phyloP scores from a whole-genome alignment of 2,113 vertebrate genomes.

The Podarcis muralis region DNA sequence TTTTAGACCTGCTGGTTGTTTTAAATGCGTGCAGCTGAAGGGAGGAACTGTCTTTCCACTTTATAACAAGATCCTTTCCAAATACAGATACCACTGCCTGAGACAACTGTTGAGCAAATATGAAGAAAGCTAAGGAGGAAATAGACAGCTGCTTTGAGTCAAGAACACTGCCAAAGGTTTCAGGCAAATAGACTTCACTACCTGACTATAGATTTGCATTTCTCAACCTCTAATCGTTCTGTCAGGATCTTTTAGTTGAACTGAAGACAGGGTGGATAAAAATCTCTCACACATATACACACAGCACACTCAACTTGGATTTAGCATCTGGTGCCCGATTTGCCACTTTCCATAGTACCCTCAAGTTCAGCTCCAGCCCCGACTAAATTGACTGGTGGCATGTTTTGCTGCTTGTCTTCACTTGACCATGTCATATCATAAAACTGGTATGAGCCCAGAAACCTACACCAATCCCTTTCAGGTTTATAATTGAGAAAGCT shows the following conservation, averaged over 20 bases:
- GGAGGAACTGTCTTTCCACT: background rate
- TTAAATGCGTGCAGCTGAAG: background rate
- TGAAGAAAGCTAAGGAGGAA: background rate
- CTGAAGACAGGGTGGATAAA: background rate
- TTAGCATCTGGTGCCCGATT: background rate
- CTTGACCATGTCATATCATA: background rate
- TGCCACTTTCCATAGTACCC: background rate
- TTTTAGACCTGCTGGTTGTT: background rate
- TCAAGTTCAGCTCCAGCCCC: background rate
- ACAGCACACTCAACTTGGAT: background rate
- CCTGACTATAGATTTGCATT: background rate
- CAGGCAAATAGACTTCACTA: background rate
- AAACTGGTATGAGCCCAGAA: too few relatives aligned
- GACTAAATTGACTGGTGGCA: background rate
- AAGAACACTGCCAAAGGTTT: background rate
- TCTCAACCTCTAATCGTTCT: background rate
- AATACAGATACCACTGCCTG: background rate
- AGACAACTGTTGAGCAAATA: slow-evolving; percentile 7
- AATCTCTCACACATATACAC: background rate
- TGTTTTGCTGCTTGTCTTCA: background rate
- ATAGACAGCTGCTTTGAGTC: background rate
- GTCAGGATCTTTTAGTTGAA: background rate
- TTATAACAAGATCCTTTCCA: background rate
- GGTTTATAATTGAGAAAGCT: too few relatives aligned
- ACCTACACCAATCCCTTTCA: too few relatives aligned